These are phyloP conservation scores for Leucopsar rothschildi DNA, from an alignment of 2,113 vertebrate genomes.

Conservation along the genomic window DNA sequence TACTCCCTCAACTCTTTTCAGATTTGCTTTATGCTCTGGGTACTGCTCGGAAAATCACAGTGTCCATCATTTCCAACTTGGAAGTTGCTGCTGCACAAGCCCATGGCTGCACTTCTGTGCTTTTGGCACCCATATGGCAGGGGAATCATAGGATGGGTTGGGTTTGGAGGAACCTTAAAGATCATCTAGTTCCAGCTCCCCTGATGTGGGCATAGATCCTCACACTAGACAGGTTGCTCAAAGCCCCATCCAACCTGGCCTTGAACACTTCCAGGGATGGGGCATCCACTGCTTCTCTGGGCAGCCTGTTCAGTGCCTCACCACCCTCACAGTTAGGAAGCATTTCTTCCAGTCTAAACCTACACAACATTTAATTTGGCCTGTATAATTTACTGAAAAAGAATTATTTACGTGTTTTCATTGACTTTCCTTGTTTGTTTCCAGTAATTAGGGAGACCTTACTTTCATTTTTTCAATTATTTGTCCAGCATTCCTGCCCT, in stretches of 20 bases:
- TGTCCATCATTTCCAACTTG: rapidly evolving
- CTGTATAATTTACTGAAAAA: neutral
- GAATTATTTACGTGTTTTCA: neutral
- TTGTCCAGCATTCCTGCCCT: neutral
- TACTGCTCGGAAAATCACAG: neutral
- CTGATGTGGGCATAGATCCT: neutral
- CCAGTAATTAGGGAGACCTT: neutral
- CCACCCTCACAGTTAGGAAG: neutral
- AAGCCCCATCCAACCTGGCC: neutral
- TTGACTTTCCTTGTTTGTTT: neutral
- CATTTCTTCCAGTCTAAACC: neutral
- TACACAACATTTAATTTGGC: neutral
- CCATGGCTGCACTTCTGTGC: rapidly evolving
- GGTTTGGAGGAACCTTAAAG: neutral
- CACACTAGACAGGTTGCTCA: neutral
- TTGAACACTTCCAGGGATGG: neutral
- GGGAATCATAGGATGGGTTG: neutral
- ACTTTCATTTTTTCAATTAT: neutral
- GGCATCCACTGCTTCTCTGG: neutral
- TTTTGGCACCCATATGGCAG: neutral
- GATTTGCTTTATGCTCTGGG: neutral
- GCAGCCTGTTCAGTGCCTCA: neutral
- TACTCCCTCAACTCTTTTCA: neutral
- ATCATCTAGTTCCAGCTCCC: neutral
- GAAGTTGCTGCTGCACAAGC: rapidly evolving